Base-by-base conservation (phyloP, 2,797 vertebrate species). In the Gephyroberyx darwinii region DNA sequence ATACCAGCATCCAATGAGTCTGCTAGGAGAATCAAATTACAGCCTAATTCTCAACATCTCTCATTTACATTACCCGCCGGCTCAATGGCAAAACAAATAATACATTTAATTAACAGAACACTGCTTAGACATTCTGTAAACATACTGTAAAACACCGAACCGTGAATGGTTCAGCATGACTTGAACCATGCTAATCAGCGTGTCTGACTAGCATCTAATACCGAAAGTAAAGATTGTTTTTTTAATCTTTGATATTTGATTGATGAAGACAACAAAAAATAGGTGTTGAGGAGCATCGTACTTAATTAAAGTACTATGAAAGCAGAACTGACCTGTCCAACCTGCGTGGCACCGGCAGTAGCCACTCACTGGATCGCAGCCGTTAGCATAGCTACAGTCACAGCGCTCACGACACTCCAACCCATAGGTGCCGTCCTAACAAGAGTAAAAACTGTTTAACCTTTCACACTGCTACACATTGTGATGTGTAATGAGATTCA, bases 321-420 rank as follows among this genome's bases (percentile, higher is more conserved):
- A 59, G 43, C 17, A 74, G 61, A 47, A 87, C 90, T 93, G 88
- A 99, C 98, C 98, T 94, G 96, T 99, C 98, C 98, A 99, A 31
- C 98, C 98, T 0, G 98, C 94, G 19, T 96, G 93, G 86, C 98
- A 99, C 90, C 93, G 96, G 85, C 98, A 99, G 88, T 96, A 95
- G 3, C 98, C 98, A 0, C 94, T 96, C 86, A 96, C 84, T 8
- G 96, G 93, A 59, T 99, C 96, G 1, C 98, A 99, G 64, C 97
- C 96, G 2, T 97, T 94, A 0, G 96, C 96, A 0, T 98, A 97
- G 91, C 92, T 95, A 61, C 98, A 99, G 88, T 98, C 97, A 84
- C 98, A 99, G 35, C 35, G 95, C 80, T 97, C 95, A 0, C 93
- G 94, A 87, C 98, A 99, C 73, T 97, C 96, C 80, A 97, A 88